A percentile compares a stretch with the other conserved stretches of the same genome.
Conservation (phyloP, 2,797 vertebrate species). For the Holocentrus rufus region DNA sequence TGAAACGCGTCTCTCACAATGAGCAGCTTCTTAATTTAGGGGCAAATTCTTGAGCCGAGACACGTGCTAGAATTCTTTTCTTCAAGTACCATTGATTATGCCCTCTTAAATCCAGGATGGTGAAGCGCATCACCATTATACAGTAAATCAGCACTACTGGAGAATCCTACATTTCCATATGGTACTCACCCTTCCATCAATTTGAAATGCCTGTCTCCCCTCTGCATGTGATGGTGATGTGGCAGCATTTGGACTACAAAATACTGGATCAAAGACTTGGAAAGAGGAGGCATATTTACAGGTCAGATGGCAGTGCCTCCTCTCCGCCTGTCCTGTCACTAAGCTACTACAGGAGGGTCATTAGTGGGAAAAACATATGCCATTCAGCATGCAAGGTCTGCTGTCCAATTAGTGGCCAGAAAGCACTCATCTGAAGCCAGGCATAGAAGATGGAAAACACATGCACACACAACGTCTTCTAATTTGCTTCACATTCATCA, state of each 20-base stretch:
- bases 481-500: conserved; percentile 35
- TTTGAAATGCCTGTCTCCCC: not conserved
- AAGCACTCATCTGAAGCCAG: conserved; percentile 63
- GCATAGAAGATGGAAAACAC: conserved; percentile 37
- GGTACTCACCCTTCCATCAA: not conserved
- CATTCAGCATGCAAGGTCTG: conserved; percentile 66
- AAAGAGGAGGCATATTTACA: conserved; percentile 60
- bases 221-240: conserved; percentile 1
- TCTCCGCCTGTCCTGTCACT: conserved; percentile 53
- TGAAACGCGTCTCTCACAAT: conserved; percentile 35
- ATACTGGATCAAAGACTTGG: conserved; percentile 70
- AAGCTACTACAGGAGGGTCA: conserved; percentile 69
- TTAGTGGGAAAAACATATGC: conserved; percentile 77
- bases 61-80: not conserved
- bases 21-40: conserved; percentile 48
- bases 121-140: not conserved
- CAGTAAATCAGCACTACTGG: conserved; percentile 11
- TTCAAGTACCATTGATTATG: conserved; percentile 40
- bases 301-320: conserved; percentile 61
- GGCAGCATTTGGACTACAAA: conserved; percentile 67
- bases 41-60: conserved; percentile 13
- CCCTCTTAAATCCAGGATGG: not conserved
- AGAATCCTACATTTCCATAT: not conserved
- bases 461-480: conserved; percentile 18
- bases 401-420: conserved; percentile 75